A percentile compares a stretch with the other conserved stretches of the same genome.
phyloP scores from a whole-genome alignment of 2,797 vertebrate species.

The Liasis olivaceus region DNA sequence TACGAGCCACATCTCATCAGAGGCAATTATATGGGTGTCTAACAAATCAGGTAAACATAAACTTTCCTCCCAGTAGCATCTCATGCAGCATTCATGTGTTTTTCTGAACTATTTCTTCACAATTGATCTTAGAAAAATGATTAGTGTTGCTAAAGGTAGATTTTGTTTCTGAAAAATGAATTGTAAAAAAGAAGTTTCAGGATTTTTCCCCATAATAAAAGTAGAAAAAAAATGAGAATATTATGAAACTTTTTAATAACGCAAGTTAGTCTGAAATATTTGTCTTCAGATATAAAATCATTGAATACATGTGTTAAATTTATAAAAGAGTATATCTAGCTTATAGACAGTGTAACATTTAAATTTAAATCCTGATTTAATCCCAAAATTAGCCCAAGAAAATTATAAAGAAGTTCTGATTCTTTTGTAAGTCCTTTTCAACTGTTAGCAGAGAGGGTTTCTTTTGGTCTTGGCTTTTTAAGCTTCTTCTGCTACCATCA shows the following conservation, averaged over 20 bases:
- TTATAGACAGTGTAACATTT: not conserved
- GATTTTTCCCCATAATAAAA: constrained; percentile 35
- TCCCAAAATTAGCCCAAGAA: not conserved
- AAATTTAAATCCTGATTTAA: constrained; percentile 8
- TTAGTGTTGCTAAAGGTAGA: constrained; percentile 61
- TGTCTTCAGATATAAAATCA: not conserved
- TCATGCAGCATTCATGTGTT: constrained; percentile 67
- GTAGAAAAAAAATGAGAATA: constrained; percentile 39
- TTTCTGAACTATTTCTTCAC: constrained; percentile 68
- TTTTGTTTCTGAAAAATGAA: constrained; percentile 57
- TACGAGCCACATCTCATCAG: constrained; percentile 82
- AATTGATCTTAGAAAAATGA: constrained; percentile 67
- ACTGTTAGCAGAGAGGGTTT: constrained; percentile 39
- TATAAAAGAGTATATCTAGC: constrained; percentile 13
- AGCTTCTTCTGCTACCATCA: constrained; percentile 14
- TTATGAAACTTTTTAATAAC: constrained; percentile 36
- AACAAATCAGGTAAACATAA: constrained; percentile 91
- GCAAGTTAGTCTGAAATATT: not conserved
- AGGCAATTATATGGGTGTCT: constrained; percentile 95
- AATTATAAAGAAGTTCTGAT: constrained; percentile 30
- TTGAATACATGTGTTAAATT: constrained; percentile 10
- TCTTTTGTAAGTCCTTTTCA: constrained; percentile 36
- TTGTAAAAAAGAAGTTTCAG: constrained; percentile 36
- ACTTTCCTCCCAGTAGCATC: constrained; percentile 70
- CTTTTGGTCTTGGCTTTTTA: constrained; percentile 41